phyloP scores from a whole-genome alignment of 2,113 vertebrate genomes.

The Pelobates fuscus region DNA sequence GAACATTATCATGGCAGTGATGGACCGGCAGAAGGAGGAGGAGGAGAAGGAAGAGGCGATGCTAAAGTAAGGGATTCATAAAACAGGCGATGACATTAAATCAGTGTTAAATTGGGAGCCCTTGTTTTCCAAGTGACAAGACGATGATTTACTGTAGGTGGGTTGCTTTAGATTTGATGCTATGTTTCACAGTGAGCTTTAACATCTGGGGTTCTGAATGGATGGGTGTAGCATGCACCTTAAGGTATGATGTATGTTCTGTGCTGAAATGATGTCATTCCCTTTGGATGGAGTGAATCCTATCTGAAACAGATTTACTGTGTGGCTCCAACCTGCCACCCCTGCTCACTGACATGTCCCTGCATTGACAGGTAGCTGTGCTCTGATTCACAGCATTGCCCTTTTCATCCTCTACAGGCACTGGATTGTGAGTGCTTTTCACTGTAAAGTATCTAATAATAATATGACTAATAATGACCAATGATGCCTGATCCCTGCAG shows the following conservation, averaged over 20 bases:
- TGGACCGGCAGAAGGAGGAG: slow-evolving; percentile 96
- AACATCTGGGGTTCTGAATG: not conserved
- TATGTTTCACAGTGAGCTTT: not conserved
- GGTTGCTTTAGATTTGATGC: slow-evolving; percentile 2
- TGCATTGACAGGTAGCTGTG: slow-evolving; percentile 28
- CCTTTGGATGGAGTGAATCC: not conserved
- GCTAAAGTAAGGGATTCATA: slow-evolving; percentile 87
- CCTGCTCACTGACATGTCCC: not conserved
- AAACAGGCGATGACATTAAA: slow-evolving; percentile 42
- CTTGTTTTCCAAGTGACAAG: not conserved
- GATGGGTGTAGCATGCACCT: not conserved
- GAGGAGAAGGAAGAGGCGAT: slow-evolving; percentile 98
- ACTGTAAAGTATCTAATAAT: not conserved
- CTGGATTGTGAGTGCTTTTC: not conserved
- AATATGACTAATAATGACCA: not conserved
- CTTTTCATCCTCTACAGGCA: not conserved
- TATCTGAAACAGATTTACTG: not conserved
- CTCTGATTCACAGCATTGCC: slow-evolving; percentile 4
- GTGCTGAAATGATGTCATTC: not conserved
- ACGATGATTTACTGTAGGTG: slow-evolving; percentile 12
- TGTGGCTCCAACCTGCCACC: not conserved
- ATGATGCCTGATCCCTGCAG: not conserved
- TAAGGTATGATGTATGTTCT: not conserved
- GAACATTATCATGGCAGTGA: slow-evolving; percentile 96
- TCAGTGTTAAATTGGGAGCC: slow-evolving; percentile 34